Evolutionary conservation across 1,140 invertebrate species (phyloP), one percentile per base, ranked within the genome.

Genomic region (Eupeodes corollae): DNA sequence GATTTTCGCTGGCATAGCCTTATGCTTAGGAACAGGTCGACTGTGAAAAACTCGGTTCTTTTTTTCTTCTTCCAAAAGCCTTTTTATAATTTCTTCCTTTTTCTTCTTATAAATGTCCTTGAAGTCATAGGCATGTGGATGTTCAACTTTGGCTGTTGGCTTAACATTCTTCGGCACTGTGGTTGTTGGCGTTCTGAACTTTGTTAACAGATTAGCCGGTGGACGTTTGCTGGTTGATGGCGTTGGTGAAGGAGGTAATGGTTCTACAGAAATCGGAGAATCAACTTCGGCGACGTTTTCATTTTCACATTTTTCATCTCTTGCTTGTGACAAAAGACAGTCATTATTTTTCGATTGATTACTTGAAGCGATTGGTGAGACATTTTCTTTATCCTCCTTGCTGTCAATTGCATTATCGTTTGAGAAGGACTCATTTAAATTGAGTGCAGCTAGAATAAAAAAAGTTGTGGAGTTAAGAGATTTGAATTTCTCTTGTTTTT

Each of bases 1-100:
- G 2, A 61, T 18, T 5, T 53, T 56, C 33, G 53, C 53, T 19
- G 63, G 63, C 14, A 52, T 12, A 2, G 44, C 51, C 19, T 38
- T 55, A 14, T 64, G 67, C 16, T 67, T 67, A 3, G 63, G 63
- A 42, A 56, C 55, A 5, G 63, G 63, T 0, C 59, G 47, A 19
- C 63, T 64, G 13, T 58, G 58, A 39, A 67, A 67, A 46, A 62
- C 44, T 0, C 61, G 57, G 9, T 50, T 55, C 47, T 61, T 66
- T 0, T 54, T 62, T 31, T 64, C 56, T 18, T 67, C 56, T 30
- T 62, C 52, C 12, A 53, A 48, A 11, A 50, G 52, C 11, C 41
- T 52, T 0, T 46, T 52, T 10, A 57, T 12, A 2, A 50, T 51
- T 32, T 42, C 44, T 30, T 61, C 44, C 1, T 56, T 50, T n/a